phyloP scores from a whole-genome alignment of 2,888 invertebrate species.

The Microctonus hyperodae region DNA sequence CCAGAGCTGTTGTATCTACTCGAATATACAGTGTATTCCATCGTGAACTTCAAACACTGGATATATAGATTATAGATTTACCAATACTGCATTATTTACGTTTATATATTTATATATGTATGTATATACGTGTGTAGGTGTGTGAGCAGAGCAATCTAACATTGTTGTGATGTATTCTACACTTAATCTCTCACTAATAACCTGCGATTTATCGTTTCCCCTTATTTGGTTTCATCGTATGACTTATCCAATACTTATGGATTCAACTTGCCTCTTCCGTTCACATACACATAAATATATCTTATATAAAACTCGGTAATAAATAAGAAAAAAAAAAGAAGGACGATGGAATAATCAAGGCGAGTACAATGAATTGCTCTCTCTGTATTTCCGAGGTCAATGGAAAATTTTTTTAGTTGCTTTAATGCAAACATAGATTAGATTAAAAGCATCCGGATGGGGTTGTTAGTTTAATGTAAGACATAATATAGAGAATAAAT shows the following conservation, averaged over 20 bases:
- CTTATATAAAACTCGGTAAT: background rate
- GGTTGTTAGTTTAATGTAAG: background rate
- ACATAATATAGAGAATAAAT: conserved; percentile 21
- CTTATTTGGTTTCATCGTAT: conserved; percentile 41
- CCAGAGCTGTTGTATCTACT: conserved; percentile 24
- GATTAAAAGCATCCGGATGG: background rate
- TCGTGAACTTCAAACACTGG: conserved; percentile 35
- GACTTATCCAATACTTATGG: conserved; percentile 37
- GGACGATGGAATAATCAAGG: conserved; percentile 27
- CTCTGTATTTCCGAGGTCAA: background rate
- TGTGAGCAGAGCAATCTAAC: conserved; percentile 18
- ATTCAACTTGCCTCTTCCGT: conserved; percentile 14
- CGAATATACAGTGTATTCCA: conserved; percentile 11
- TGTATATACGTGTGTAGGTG: background rate
- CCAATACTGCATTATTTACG: conserved; percentile 34
- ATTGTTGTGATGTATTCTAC: conserved; percentile 32
- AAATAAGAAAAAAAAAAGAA: background rate
- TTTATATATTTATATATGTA: background rate
- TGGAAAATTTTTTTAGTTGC: background rate
- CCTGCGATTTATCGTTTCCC: conserved; percentile 60
- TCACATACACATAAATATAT: conserved; percentile 16
- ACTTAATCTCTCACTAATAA: conserved; percentile 63
- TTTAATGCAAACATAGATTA: conserved; percentile 3
- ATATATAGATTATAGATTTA: conserved; percentile 61
- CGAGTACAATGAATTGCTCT: conserved; percentile 2